Conservation (phyloP, 2,888 invertebrate genomes). For the Morpho deidamia region DNA sequence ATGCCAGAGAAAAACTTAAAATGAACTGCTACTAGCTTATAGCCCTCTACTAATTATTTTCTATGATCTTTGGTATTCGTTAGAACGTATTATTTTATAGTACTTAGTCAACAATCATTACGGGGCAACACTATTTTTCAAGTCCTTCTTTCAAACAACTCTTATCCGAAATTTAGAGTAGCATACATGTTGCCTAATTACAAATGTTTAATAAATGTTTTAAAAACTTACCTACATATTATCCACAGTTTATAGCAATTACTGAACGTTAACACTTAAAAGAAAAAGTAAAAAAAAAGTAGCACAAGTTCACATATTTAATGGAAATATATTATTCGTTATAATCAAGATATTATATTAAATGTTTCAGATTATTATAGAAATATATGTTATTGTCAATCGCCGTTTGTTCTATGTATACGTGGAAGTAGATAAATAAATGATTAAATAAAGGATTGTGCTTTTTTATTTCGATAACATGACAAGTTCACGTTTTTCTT, state of each 20-base stretch:
- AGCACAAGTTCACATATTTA: not conserved
- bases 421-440: constrained; percentile 33
- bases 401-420: constrained; percentile 30
- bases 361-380: constrained; percentile 32
- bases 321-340: constrained; percentile 1
- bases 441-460: not conserved
- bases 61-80: too few species aligned
- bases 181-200: not conserved
- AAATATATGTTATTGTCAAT: constrained; percentile 33
- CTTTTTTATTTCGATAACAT: constrained; percentile 1
- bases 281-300: too few species aligned
- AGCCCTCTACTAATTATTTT: too few species aligned
- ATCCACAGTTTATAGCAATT: not conserved
- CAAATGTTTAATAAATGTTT: not conserved
- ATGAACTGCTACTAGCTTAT: too few species aligned
- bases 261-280: too few species aligned
- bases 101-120: too few species aligned
- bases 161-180: too few species aligned
- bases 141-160: too few species aligned
- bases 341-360: constrained; percentile 17
- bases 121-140: too few species aligned
- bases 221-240: not conserved
- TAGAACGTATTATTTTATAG: too few species aligned
- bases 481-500: too few species aligned
- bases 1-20: too few species aligned